A percentile compares a stretch with the other conserved stretches of the same genome.
Evolutionary conservation across 2,113 vertebrate genomes (phyloP).

Genomic region (Pongo abelii): DNA sequence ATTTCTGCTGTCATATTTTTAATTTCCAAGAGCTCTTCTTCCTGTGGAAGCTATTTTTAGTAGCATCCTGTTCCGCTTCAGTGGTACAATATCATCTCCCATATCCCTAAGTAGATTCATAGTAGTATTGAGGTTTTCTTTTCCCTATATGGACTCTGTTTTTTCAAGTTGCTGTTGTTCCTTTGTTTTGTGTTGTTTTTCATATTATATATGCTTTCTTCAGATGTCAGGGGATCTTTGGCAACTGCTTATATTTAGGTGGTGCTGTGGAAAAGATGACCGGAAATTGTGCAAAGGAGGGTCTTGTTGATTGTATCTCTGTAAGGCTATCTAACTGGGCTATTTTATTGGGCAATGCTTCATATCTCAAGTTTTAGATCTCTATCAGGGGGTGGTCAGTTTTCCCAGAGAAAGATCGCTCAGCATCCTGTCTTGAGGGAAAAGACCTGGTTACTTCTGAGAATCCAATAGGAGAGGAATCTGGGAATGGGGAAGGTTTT

Average conservation of each 20-base stretch:
- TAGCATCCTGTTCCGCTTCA: background rate
- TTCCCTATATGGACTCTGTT: background rate
- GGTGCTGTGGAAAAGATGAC: background rate
- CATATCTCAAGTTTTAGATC: background rate
- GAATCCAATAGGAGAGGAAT: background rate
- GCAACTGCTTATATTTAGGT: background rate
- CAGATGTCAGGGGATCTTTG: background rate
- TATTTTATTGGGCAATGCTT: background rate
- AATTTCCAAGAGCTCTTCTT: constrained; percentile 13
- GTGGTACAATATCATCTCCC: background rate
- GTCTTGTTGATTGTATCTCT: background rate
- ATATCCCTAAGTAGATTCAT: background rate
- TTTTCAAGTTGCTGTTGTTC: background rate
- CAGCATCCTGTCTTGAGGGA: background rate
- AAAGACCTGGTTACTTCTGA: background rate
- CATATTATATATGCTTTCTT: background rate
- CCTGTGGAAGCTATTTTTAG: background rate
- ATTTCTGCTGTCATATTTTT: constrained; percentile 1
- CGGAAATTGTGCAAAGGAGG: background rate
- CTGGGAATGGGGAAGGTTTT: background rate
- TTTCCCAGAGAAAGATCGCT: background rate
- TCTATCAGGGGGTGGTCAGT: background rate
- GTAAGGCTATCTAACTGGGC: background rate
- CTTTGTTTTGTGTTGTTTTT: background rate
- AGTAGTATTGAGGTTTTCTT: background rate